Evolutionary conservation across 2,797 vertebrate genomes (phyloP), one percentile per base, ranked within the genome.

Genomic region (Tapirus indicus): DNA sequence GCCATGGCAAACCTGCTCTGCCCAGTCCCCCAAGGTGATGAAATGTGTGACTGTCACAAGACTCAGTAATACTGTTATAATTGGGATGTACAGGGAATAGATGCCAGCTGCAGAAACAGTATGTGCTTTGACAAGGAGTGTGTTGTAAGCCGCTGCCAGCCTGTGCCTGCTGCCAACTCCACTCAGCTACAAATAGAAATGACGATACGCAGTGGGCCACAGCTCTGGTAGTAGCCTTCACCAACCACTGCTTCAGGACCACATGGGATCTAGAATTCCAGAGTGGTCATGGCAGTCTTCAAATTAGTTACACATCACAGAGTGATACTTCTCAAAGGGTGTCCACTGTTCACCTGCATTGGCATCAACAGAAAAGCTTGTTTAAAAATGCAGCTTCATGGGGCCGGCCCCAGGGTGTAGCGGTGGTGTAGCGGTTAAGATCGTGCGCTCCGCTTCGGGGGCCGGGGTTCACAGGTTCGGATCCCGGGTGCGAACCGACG

Each of bases 31-130:
- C 88, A 89, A 91, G 90, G 96, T 96, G 98, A 98, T 94, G 96
- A 97, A 98, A 97, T 96, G 97, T 93, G 97, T 88, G 96, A 77
- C 96, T 97, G 97, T 98, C 98, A 98, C 93, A 96, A 96, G 95
- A 91, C 96, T 97, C 96, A 56, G 95, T 94, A 93, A 98, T 95
- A 95, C 98, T 96, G 94, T 97, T 97, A 95, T 98, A 98, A 98
- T 97, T 97, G 97, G 97, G 97, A 97, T 98, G 97, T 97, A 97
- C 95, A 80, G 98, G 97, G 98, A 98, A 96, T 97, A 96, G 88
- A 84, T 96, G 95, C 97, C 98, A 98, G 98, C 95, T 98, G 97
- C 96, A 97, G 97, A 98, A 97, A 97, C 98, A 98, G 98, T 97
- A 95, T 98, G 98, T 80, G 97, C 96, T 97, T 96, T 97, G 97